A percentile compares a stretch with the other conserved stretches of the same genome.
These are phyloP conservation scores for Cladopsammia gracilis DNA, from an alignment of 64 coral and sea anemone species.

Conservation along the genomic window DNA sequence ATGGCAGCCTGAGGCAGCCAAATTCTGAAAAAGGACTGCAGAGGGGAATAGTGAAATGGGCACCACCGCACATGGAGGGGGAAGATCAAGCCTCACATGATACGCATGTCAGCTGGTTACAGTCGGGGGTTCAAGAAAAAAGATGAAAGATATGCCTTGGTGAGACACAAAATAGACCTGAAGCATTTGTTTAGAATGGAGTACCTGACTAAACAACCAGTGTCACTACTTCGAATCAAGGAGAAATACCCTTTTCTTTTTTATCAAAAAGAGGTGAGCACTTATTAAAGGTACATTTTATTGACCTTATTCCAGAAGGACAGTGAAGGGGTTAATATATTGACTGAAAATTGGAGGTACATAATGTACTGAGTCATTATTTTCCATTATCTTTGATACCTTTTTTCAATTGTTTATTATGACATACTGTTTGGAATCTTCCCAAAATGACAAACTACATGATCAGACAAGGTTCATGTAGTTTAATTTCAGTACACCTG, in stretches of 20 bases:
- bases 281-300: too few species aligned
- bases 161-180: not conserved
- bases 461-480: too few species aligned
- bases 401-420: too few species aligned
- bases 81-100: not conserved
- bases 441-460: too few species aligned
- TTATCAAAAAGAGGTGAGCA: not conserved
- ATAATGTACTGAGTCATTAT: too few species aligned
- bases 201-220: not conserved
- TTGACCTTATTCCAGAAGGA: too few species aligned
- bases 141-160: not conserved
- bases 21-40: not conserved
- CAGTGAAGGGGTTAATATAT: too few species aligned
- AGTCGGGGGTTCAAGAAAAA: not conserved
- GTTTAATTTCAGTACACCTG: too few species aligned
- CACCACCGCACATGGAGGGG: not conserved
- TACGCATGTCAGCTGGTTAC: not conserved
- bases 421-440: too few species aligned
- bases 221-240: not conserved
- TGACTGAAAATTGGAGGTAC: too few species aligned
- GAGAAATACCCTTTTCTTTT: not conserved
- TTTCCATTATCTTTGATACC: too few species aligned
- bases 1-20: not conserved
- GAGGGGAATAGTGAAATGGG: not conserved
- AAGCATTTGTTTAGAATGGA: not conserved